Percentiles rank a stretch among this genome's conserved stretches.
Conservation (phyloP, 1,140 invertebrate species). For the Drosophila elegans region DNA sequence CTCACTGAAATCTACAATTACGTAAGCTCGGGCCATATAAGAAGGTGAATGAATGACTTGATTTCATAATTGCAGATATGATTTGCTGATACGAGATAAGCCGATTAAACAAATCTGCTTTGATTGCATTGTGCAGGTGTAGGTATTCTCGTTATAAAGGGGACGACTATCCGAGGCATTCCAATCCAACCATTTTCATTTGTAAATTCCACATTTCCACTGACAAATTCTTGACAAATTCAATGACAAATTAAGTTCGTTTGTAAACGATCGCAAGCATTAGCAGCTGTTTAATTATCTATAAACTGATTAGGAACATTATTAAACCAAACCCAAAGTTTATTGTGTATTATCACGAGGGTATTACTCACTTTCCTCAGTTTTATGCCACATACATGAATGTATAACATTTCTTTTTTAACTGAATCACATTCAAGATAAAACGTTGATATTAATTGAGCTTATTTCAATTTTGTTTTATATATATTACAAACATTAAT, state of each 20-base stretch:
- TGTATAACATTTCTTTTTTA: background rate
- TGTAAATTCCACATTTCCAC: constrained; percentile 2
- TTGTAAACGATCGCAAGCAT: constrained; percentile 11
- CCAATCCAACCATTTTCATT: constrained; percentile 4
- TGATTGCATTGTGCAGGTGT: constrained; percentile 30
- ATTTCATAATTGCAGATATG: constrained; percentile 42
- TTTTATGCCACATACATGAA: constrained; percentile 1
- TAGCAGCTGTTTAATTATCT: constrained; percentile 75
- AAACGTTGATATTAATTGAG: background rate
- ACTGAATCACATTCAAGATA: background rate
- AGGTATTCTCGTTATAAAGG: constrained; percentile 3
- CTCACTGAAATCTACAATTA: constrained; percentile 23
- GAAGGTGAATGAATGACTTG: constrained; percentile 36
- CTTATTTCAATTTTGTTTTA: too few species aligned
- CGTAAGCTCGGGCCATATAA: constrained; percentile 18
- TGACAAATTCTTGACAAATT: background rate
- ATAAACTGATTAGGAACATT: constrained; percentile 66
- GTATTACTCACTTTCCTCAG: constrained; percentile 16
- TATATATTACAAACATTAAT: too few species aligned
- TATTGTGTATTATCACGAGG: constrained; percentile 32
- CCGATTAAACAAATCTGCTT: constrained; percentile 31
- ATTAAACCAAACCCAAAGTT: constrained; percentile 52
- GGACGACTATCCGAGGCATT: constrained; percentile 5
- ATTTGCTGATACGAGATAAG: constrained; percentile 39
- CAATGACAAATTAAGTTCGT: background rate